Evolutionary conservation across 2,113 vertebrate genomes (phyloP).

Genomic region (Neodon shergylaensis): DNA sequence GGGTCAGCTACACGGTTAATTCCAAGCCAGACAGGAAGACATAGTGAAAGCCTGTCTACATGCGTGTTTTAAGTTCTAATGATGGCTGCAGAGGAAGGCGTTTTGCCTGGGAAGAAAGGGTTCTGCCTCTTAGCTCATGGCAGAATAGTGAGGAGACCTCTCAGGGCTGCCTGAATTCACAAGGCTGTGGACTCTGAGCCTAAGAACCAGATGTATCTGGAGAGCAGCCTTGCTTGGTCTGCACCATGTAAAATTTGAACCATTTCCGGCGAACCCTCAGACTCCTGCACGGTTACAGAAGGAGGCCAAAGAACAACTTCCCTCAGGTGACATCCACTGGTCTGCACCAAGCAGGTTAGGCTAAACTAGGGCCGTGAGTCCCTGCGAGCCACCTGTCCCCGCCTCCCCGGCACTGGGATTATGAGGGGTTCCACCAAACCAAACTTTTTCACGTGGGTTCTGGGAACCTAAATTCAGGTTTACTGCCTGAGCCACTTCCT

Average conservation of each 20-base stretch:
- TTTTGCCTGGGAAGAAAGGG: neutral
- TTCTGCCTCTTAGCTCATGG: neutral
- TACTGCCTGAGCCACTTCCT: neutral
- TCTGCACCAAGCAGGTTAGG: neutral
- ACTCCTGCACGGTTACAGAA: neutral
- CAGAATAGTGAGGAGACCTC: neutral
- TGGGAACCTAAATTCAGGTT: neutral
- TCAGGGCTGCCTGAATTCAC: neutral
- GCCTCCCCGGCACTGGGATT: neutral
- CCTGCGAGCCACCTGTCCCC: neutral
- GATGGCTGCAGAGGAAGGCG: neutral
- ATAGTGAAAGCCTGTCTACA: too few species aligned
- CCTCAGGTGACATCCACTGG: neutral
- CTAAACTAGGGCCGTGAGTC: too few species aligned
- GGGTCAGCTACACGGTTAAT: neutral
- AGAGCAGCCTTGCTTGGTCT: neutral
- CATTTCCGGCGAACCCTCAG: neutral
- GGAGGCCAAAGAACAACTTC: neutral
- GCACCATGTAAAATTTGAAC: neutral
- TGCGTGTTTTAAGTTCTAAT: fast-evolving
- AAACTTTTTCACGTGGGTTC: neutral
- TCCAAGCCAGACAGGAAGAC: neutral
- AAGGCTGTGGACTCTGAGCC: neutral
- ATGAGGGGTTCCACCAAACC: too few species aligned
- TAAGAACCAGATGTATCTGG: neutral